phyloP scores from a whole-genome alignment of 2,888 invertebrate genomes.

The Lithophane socia region DNA sequence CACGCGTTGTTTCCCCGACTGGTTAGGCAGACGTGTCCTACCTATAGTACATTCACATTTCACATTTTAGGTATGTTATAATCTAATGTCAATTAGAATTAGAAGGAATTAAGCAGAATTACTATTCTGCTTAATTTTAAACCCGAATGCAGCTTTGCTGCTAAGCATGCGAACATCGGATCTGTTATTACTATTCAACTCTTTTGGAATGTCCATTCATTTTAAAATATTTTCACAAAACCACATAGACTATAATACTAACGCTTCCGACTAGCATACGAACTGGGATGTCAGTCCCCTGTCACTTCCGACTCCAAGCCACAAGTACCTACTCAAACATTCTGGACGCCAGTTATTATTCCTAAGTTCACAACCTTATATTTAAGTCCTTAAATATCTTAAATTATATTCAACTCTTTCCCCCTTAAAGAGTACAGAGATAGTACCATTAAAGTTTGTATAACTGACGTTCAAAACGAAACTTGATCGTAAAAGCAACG shows the following conservation, averaged over 20 bases:
- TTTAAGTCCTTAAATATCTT: slow-evolving; percentile 49
- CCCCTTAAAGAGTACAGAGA: not conserved
- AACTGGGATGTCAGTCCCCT: slow-evolving; percentile 53
- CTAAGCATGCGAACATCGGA: not conserved
- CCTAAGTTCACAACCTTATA: slow-evolving; percentile 52
- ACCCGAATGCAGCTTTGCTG: not conserved
- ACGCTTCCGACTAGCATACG: slow-evolving; percentile 63
- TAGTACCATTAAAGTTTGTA: slow-evolving; percentile 36
- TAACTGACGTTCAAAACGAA: slow-evolving; percentile 57
- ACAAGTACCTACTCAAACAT: slow-evolving; percentile 38
- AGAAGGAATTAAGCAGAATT: too few species aligned
- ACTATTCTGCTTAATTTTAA: not conserved
- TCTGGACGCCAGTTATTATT: slow-evolving; percentile 55
- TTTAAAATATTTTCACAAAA: slow-evolving; percentile 19
- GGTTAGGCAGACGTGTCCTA: too few species aligned
- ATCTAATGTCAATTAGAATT: too few species aligned
- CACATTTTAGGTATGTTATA: too few species aligned
- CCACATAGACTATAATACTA: slow-evolving; percentile 56
- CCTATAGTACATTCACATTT: too few species aligned
- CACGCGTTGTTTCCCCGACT: too few species aligned
- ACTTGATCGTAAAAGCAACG: slow-evolving; percentile 55
- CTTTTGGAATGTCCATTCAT: slow-evolving; percentile 6
- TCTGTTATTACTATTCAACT: not conserved
- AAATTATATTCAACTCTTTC: slow-evolving; percentile 13
- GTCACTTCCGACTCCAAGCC: slow-evolving; percentile 39